These are phyloP conservation scores for Mythimna loreyi DNA, from an alignment of 2,888 invertebrate genomes.

Conservation along the genomic window DNA sequence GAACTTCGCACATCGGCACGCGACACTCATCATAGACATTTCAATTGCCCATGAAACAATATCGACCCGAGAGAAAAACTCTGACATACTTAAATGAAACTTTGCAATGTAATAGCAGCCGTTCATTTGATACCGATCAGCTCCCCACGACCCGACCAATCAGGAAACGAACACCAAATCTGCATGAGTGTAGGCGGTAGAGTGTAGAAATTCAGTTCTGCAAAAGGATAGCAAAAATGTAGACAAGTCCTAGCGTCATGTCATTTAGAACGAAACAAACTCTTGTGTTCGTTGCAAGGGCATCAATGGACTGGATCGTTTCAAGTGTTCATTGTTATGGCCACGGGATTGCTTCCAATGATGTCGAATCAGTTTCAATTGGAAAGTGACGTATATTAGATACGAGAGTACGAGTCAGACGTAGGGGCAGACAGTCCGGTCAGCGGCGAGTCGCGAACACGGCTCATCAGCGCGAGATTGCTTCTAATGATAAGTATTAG, in stretches of 20 bases:
- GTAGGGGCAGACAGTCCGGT: not conserved
- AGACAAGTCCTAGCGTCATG: slow-evolving; percentile 14
- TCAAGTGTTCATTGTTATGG: slow-evolving; percentile 10
- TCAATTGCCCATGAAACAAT: slow-evolving; percentile 5
- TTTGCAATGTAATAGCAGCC: not conserved
- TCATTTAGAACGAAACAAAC: slow-evolving; percentile 1
- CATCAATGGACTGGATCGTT: not conserved
- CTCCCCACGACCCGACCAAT: slow-evolving; percentile 1
- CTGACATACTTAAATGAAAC: not conserved
- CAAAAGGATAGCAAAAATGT: slow-evolving; percentile 21
- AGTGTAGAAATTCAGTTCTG: slow-evolving; percentile 10
- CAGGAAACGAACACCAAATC: slow-evolving; percentile 8
- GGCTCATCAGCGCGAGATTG: slow-evolving; percentile 21
- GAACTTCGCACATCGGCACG: slow-evolving; percentile 10
- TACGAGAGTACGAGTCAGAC: not conserved
- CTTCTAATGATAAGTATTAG: slow-evolving; percentile 38
- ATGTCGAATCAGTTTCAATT: slow-evolving; percentile 4
- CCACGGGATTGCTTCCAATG: not conserved
- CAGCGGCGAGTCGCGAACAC: not conserved
- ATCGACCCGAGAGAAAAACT: slow-evolving; percentile 13
- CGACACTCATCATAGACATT: slow-evolving; percentile 7
- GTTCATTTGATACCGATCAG: slow-evolving; percentile 9
- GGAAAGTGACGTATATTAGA: not conserved
- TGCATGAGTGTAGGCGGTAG: not conserved
- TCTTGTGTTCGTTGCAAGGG: not conserved